Percentiles rank a stretch among this genome's conserved stretches.
Conservation (phyloP, 1,140 invertebrate species). For the Octopus bimaculoides region DNA sequence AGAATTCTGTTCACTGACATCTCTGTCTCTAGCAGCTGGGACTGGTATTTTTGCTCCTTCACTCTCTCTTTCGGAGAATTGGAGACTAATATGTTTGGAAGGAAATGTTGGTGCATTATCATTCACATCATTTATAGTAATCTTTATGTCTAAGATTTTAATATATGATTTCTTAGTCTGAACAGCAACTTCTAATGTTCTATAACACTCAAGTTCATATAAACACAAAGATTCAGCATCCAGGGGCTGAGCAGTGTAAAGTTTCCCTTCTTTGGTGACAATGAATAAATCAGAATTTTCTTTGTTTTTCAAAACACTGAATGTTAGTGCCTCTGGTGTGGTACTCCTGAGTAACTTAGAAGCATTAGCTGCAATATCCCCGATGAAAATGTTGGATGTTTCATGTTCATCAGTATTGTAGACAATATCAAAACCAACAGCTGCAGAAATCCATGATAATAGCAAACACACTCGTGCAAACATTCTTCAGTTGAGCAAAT, state of each 20-base stretch:
- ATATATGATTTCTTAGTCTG: not conserved
- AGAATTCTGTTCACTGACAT: too few relatives aligned
- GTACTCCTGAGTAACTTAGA: not conserved
- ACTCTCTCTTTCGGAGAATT: too few relatives aligned
- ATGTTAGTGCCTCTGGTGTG: not conserved
- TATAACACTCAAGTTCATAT: not conserved
- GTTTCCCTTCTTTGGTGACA: not conserved
- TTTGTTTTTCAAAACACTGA: not conserved
- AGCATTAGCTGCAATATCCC: not conserved
- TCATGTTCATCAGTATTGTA: too few relatives aligned
- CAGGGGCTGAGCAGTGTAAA: not conserved
- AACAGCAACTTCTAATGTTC: not conserved
- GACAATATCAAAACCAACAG: too few relatives aligned
- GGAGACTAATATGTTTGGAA: too few relatives aligned
- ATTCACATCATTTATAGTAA: not conserved
- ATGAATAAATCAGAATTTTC: not conserved
- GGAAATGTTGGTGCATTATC: not conserved
- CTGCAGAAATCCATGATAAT: too few relatives aligned
- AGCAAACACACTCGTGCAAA: too few relatives aligned
- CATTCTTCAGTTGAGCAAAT: too few relatives aligned
- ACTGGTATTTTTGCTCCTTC: too few relatives aligned
- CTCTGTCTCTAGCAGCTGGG: too few relatives aligned
- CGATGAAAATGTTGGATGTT: not conserved
- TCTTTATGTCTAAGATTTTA: not conserved
- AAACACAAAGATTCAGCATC: not conserved